Percentiles rank a stretch among this genome's conserved stretches.
Evolutionary conservation across 2,888 invertebrate genomes (phyloP).

Genomic region (Lasioglossum villosulum): DNA sequence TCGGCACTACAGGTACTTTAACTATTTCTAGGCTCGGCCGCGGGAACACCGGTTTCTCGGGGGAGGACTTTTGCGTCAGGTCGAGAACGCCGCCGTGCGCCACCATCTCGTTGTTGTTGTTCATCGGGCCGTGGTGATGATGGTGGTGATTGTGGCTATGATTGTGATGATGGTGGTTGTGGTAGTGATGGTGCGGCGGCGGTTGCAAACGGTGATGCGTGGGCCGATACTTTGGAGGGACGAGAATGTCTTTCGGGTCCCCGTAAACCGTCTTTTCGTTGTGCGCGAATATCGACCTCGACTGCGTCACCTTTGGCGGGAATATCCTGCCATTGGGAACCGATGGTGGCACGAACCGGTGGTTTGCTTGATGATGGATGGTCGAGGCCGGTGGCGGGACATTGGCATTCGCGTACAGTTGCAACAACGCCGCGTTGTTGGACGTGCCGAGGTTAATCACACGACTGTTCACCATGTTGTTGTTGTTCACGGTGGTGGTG

Average conservation of each 20-base stretch:
- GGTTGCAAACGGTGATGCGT: slow-evolving; percentile 46
- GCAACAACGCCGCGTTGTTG: slow-evolving; percentile 77
- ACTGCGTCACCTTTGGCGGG: slow-evolving; percentile 88
- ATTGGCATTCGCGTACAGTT: slow-evolving; percentile 79
- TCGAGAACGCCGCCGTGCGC: slow-evolving; percentile 87
- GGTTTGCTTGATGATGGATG: slow-evolving; percentile 59
- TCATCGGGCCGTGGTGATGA: slow-evolving; percentile 39
- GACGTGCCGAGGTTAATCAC: slow-evolving; percentile 80
- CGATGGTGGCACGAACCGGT: slow-evolving; percentile 77
- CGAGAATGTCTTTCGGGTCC: slow-evolving; percentile 89
- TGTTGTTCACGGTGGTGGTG: slow-evolving; percentile 61
- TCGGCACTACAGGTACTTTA: slow-evolving; percentile 85
- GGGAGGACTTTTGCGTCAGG: slow-evolving; percentile 86
- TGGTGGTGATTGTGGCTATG: slow-evolving; percentile 57
- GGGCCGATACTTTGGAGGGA: slow-evolving; percentile 85
- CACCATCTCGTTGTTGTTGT: slow-evolving; percentile 71
- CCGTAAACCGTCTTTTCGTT: slow-evolving; percentile 89
- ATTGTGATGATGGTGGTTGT: slow-evolving; percentile 54
- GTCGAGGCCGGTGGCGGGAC: slow-evolving; percentile 62
- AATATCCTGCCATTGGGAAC: slow-evolving; percentile 78
- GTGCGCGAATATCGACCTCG: slow-evolving; percentile 88
- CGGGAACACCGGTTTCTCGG: slow-evolving; percentile 79
- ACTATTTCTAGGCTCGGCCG: slow-evolving; percentile 87
- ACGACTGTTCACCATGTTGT: slow-evolving; percentile 73
- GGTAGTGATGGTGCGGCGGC: slow-evolving; percentile 52